Evolutionary conservation across 2,888 invertebrate species (phyloP), one percentile per base, ranked within the genome.

Genomic region (Calameuta idolon): DNA sequence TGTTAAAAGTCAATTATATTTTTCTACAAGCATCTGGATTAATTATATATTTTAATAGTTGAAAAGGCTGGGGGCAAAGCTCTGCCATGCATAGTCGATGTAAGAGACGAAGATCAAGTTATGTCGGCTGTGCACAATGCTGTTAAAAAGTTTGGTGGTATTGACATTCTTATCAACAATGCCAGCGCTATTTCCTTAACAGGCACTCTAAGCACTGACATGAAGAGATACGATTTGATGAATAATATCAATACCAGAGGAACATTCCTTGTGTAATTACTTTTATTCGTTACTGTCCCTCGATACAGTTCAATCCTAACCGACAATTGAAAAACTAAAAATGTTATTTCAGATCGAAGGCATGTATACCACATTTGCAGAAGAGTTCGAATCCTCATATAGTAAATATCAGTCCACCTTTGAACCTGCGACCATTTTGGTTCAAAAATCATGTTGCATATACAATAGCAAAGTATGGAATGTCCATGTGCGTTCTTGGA

Each of bases 201-300:
- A 0, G 94, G 94, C 75, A 99, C 98, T 0, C 92, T 94, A 3
- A 92, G 95, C 11, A 98, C 98, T 0, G 96, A 97, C 69, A 98
- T 99, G 98, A 99, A 99, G 92, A 94, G 95, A 91, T 99, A 97
- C 90, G 99, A 99, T 92, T 94, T 99, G 71, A 99, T 99, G 99
- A 97, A 98, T 89, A 94, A 94, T 79, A 95, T 99, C 85, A 99
- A 99, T 92, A 96, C 98, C 0, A 94, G 99, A 85, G 99, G 99
- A 84, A 99, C 99, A 1, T 99, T 97, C 92, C 93, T 99, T 79
- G 97, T 97, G 96, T 98, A 92, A 94, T 95, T 93, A 82, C 73
- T 37, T 68, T 30, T 11, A 33, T 31, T 71, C 3, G 12, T 11
- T 23, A 31, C 33, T 71, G 9, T 55, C 9, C 9, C 9, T 55